Conservation (phyloP, 2,113 vertebrate genomes). For the Zapus hudsonius region DNA sequence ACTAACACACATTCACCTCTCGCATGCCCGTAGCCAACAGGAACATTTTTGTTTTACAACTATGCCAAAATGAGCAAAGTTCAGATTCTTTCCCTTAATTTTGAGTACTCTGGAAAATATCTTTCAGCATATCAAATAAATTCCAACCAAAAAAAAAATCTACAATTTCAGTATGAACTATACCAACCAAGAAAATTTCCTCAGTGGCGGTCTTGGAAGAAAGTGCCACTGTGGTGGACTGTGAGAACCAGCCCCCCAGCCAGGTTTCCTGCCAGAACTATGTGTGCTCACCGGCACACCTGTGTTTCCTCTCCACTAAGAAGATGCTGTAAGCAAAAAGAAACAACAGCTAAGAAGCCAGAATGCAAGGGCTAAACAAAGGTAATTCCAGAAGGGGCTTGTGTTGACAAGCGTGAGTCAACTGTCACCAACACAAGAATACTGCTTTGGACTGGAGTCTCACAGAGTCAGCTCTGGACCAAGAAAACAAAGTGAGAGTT, state of each 20-base stretch:
- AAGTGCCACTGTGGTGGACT: background rate
- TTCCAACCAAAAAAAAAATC: slow-evolving; percentile 73
- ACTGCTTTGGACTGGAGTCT: background rate
- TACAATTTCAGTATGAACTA: slow-evolving; percentile 58
- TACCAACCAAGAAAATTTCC: slow-evolving; percentile 53
- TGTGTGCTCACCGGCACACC: background rate
- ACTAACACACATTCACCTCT: slow-evolving; percentile 87
- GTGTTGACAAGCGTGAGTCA: slow-evolving; percentile 23
- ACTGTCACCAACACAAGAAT: slow-evolving; percentile 53
- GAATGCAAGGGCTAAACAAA: slow-evolving; percentile 41
- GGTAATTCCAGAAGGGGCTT: slow-evolving; percentile 42
- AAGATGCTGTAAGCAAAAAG: background rate
- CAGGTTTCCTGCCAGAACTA: background rate
- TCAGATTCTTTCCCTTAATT: slow-evolving; percentile 87
- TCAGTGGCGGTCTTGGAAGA: slow-evolving; percentile 1
- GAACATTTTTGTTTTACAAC: slow-evolving; percentile 88
- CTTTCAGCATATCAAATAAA: slow-evolving; percentile 78
- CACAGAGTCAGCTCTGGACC: background rate
- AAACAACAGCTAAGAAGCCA: background rate
- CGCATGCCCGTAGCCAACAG: slow-evolving; percentile 88
- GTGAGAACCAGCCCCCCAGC: background rate
- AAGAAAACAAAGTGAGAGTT: background rate
- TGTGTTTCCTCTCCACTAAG: background rate
- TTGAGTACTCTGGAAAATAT: slow-evolving; percentile 75
- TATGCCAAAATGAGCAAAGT: slow-evolving; percentile 87